Evolutionary conservation across 2,113 vertebrate genomes (phyloP).

Genomic region (Caloenas nicobarica): DNA sequence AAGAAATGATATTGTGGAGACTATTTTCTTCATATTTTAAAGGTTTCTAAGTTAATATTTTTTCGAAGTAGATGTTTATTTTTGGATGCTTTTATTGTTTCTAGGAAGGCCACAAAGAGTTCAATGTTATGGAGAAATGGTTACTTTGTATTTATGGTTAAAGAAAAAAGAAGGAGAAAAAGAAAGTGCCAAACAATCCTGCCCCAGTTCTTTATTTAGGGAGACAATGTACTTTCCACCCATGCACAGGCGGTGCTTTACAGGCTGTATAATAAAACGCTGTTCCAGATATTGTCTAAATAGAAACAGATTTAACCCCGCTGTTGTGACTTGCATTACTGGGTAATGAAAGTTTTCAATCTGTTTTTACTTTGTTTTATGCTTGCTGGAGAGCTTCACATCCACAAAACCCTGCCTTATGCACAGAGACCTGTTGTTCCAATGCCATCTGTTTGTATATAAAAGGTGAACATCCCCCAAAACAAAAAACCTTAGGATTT

Average conservation of each 20-base stretch:
- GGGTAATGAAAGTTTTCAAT: slow-evolving; percentile 60
- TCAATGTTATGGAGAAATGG: slow-evolving; percentile 60
- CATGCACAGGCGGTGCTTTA: slow-evolving; percentile 53
- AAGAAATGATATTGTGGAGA: slow-evolving; percentile 19
- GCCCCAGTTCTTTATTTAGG: slow-evolving; percentile 62
- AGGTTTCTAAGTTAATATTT: slow-evolving; percentile 61
- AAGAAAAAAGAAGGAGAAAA: slow-evolving; percentile 37
- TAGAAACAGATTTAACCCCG: slow-evolving; percentile 70
- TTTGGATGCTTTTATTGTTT: slow-evolving; percentile 53
- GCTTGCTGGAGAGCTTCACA: neutral
- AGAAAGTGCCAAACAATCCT: slow-evolving; percentile 59
- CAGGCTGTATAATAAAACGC: slow-evolving; percentile 55
- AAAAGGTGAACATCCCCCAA: neutral
- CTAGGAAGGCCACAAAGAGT: slow-evolving; percentile 67
- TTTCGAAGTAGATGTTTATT: slow-evolving; percentile 63
- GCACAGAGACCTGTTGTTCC: slow-evolving; percentile 15
- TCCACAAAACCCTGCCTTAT: neutral
- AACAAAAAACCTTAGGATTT: neutral
- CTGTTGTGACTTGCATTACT: slow-evolving; percentile 56
- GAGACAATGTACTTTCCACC: slow-evolving; percentile 69
- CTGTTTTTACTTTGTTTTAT: slow-evolving; percentile 64
- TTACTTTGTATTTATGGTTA: slow-evolving; percentile 60
- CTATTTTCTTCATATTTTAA: slow-evolving; percentile 58
- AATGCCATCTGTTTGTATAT: neutral
- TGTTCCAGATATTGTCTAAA: slow-evolving; percentile 70